phyloP scores from a whole-genome alignment of 2,113 vertebrate genomes.

The Zeus faber region DNA sequence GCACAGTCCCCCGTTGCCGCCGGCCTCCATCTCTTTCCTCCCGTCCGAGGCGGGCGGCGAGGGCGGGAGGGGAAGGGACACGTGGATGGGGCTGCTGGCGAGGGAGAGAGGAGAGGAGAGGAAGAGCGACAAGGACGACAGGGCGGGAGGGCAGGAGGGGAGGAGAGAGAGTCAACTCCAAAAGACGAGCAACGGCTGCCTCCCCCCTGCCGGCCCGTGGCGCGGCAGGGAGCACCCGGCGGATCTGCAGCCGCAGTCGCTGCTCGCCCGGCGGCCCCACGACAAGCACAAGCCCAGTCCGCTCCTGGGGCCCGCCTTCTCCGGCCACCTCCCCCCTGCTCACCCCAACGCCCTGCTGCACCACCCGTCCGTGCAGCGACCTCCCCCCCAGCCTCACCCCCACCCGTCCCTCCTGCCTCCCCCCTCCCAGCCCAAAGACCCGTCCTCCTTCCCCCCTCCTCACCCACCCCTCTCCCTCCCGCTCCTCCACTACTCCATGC shows the following conservation, averaged over 20 bases:
- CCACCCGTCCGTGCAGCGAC: slow-evolving; percentile 49
- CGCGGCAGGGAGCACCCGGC: background rate
- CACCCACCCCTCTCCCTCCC: slow-evolving; percentile 58
- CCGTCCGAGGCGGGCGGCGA: slow-evolving; percentile 12
- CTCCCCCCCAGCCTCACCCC: slow-evolving; percentile 46
- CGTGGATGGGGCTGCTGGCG: slow-evolving; percentile 47
- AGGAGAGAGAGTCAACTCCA: slow-evolving; percentile 38
- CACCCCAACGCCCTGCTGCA: slow-evolving; percentile 55
- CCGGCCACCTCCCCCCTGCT: slow-evolving; percentile 44
- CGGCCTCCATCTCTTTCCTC: slow-evolving; percentile 43
- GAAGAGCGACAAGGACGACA: slow-evolving; percentile 37
- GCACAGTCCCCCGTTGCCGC: slow-evolving; percentile 36
- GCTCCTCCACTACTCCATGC: slow-evolving; percentile 78
- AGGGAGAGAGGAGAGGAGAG: slow-evolving; percentile 23
- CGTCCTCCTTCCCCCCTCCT: slow-evolving; percentile 29
- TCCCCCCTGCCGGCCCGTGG: too few species aligned
- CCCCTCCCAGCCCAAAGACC: slow-evolving; percentile 51
- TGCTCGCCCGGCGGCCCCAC: slow-evolving; percentile 56
- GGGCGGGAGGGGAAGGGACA: slow-evolving; percentile 16
- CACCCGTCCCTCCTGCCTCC: slow-evolving; percentile 45
- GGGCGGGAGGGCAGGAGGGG: slow-evolving; percentile 16
- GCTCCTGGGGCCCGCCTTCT: slow-evolving; percentile 33
- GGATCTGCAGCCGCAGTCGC: slow-evolving; percentile 27
- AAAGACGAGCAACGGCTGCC: slow-evolving; percentile 28
- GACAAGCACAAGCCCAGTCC: slow-evolving; percentile 44